Evolutionary conservation across 1,140 invertebrate species (phyloP).

Genomic region (Lordiphosa clarofinis): DNA sequence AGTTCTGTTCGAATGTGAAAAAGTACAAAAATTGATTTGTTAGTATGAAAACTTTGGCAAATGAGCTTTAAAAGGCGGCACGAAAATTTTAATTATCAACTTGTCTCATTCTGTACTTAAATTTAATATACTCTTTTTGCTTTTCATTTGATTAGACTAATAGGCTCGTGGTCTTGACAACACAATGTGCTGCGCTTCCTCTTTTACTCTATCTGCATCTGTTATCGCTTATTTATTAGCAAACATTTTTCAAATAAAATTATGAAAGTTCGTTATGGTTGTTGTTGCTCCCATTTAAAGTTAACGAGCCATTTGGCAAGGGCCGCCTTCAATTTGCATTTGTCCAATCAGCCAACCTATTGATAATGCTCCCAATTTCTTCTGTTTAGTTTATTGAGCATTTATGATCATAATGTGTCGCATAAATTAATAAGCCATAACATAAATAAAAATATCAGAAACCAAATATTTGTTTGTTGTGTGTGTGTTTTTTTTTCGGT

Average conservation of each 20-base stretch:
- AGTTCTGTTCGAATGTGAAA: no score
- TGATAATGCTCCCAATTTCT: conserved; percentile 9
- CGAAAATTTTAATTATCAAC: no score
- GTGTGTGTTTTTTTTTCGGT: background rate
- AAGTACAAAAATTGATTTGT: no score
- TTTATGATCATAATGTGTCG: conserved; percentile 31
- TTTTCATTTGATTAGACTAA: background rate
- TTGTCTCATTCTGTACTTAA: no score
- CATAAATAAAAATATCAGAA: conserved; percentile 29
- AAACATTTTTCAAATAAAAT: conserved; percentile 14
- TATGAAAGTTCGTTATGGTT: conserved; percentile 33
- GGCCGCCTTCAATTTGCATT: conserved; percentile 13
- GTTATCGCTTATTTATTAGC: background rate
- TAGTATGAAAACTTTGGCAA: no score
- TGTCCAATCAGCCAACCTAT: conserved; percentile 23
- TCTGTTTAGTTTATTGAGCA: conserved; percentile 5
- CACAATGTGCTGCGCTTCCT: background rate
- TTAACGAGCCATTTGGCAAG: conserved; percentile 25
- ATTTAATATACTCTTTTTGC: no score
- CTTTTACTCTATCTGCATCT: background rate
- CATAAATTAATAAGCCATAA: conserved; percentile 44
- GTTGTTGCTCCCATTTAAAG: conserved; percentile 26
- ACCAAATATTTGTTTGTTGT: conserved; percentile 9
- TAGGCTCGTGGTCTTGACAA: background rate
- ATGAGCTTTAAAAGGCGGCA: no score